Evolutionary conservation across 2,797 vertebrate species (phyloP), one percentile per base, ranked within the genome.

Genomic region (Microctenopoma steveboyesi): DNA sequence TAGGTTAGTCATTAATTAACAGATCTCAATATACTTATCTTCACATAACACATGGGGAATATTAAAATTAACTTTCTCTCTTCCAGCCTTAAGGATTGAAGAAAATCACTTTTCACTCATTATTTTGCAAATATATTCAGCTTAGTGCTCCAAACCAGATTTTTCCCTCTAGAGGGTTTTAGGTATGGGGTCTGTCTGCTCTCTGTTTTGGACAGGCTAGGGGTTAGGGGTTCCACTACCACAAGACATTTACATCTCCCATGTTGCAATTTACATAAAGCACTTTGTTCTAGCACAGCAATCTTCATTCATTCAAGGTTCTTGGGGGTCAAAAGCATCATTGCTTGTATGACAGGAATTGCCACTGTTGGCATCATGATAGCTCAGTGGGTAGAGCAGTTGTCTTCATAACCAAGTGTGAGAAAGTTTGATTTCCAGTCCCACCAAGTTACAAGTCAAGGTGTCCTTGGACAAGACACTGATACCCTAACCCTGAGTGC

Each of bases 21-120:
- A 70, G 25, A 76, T 76, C 39, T 53, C 49, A 58, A 47, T 49
- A 65, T 72, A 76, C 54, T 74, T 76, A 81, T 81, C 75, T 62
- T 60, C n/a, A 69, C 55, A 61, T 28, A 67, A 28, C 72, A 72
- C 63, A 71, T 69, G 58, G 67, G 56, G 28, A 76, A 74, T 68
- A 70, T 69, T 69, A n/a, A 82, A 86, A 78, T 76, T 16, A 56
- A 74, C 54, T 58, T 61, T 13, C 46, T 60, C 45, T 54, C 53
- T 64, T 27, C 48, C 52, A 66, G 45, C 83, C 64, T 54, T 15
- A 66, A 77, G 74, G 68, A 68, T 5, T 7, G 12, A 59, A 54
- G 53, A 76, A 62, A 76, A 78, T 73, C 25, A 59, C 30, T 60
- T 76, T 69, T 53, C 45, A 57, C 40, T 84, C 48, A 72, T 72